Evolutionary conservation across 2,797 vertebrate genomes (phyloP), one percentile per base, ranked within the genome.

Genomic region (Hippocampus kuda): DNA sequence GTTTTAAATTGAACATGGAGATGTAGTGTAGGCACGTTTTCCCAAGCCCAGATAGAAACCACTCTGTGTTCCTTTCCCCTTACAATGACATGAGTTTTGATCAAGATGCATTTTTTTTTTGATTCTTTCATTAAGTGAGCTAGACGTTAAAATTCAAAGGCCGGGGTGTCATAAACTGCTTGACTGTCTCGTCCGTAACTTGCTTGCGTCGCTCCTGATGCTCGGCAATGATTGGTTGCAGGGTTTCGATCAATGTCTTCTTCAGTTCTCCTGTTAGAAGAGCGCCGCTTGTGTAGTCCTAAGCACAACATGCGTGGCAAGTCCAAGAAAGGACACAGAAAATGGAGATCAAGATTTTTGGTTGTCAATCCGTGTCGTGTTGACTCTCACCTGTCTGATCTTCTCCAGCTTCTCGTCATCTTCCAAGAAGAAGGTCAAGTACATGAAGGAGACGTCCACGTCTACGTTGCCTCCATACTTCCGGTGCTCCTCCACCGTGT

Each of bases 351-450:
- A 59, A 59, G 0, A 7, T 4, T 60, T 34, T 18, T 30, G 57
- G 57, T 59, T 15, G 15, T 46, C 41, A 26, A n/a, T 46, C 5
- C n/a, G 5, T 34, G 0, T 65, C 70, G 5, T 51, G 6, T 22
- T 1, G 20, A 20, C n/a, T 2, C 85, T 84, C 76, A 99, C 97
- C 93, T 95, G 92, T 87, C 90, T 90, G 84, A 99, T 95, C 79
- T 96, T 93, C 76, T 96, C 94, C 0, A 99, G 89, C 80, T 85
- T 89, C 73, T 96, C 93, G 7, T 99, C 96, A 18, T 98, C 96
- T 67, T 99, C 97, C 10, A 99, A 88, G 89, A 99, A 99, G 90
- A 99, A 99, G n/a, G 92, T 96, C 84, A 99, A 85, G 76, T 99
- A 99, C 96, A 99, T 97, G 75, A 94, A 95, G 57, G 95, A 95